Percentiles rank a stretch among this genome's conserved stretches.
phyloP scores from a whole-genome alignment of 2,888 invertebrate genomes.

The Cheiracanthium punctorium region DNA sequence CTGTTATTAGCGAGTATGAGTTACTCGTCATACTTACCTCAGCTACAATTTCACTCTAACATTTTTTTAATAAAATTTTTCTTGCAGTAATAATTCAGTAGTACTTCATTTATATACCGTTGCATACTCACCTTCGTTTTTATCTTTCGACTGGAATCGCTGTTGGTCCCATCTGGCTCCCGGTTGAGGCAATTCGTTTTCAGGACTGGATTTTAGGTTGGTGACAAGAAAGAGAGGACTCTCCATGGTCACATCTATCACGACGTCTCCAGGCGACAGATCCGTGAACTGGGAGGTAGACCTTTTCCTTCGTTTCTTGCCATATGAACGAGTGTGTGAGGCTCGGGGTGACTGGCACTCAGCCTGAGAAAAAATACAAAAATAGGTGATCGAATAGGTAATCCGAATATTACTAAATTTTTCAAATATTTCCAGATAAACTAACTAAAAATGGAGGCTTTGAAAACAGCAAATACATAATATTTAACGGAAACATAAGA shows the following conservation, averaged over 20 bases:
- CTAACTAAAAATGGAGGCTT: too few relatives aligned
- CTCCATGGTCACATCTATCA: constrained; percentile 67
- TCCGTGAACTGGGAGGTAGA: constrained; percentile 28
- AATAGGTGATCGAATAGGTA: too few relatives aligned
- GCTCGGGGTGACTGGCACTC: constrained; percentile 38
- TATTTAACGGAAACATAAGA: too few relatives aligned
- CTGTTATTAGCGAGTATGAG: too few relatives aligned
- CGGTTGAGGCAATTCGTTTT: constrained; percentile 11
- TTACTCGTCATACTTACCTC: too few relatives aligned
- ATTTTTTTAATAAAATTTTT: too few relatives aligned
- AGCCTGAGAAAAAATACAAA: constrained; percentile 7
- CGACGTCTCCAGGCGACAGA: constrained; percentile 58
- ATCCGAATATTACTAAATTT: too few relatives aligned
- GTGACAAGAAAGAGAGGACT: constrained; percentile 64
- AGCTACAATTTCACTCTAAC: too few relatives aligned
- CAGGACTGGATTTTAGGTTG: constrained; percentile 49
- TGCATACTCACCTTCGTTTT: constrained; percentile 42
- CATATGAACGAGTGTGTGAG: constrained; percentile 27
- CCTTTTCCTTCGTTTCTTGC: constrained; percentile 10
- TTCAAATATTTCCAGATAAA: too few relatives aligned
- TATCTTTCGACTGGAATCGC: constrained; percentile 12
- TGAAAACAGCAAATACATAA: too few relatives aligned
- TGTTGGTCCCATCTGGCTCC: constrained; percentile 27
- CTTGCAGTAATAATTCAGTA: too few relatives aligned
- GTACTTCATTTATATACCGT: too few relatives aligned